Percentiles rank a stretch among this genome's conserved stretches.
phyloP scores from a whole-genome alignment of 2,888 invertebrate genomes.

The Marronus borbonicus region DNA sequence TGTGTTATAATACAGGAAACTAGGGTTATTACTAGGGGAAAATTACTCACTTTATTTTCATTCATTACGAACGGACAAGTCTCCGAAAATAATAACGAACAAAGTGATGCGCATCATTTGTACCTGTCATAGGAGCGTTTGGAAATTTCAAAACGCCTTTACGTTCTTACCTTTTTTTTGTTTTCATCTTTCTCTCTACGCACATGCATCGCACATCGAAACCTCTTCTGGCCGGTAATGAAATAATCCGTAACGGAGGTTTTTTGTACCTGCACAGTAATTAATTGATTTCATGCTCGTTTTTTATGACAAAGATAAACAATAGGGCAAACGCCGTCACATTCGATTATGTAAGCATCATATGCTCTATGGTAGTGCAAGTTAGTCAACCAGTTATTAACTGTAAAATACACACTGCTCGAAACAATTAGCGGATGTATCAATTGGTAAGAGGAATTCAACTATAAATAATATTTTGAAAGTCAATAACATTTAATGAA shows the following conservation, averaged over 20 bases:
- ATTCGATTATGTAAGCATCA: constrained; percentile 12
- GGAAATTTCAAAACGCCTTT: constrained; percentile 29
- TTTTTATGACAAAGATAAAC: constrained; percentile 25
- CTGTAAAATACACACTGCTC: no score
- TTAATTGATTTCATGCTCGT: constrained; percentile 37
- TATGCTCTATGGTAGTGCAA: not conserved
- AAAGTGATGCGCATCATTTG: constrained; percentile 47
- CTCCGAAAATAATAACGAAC: constrained; percentile 27
- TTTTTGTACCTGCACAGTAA: constrained; percentile 12
- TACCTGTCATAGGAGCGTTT: constrained; percentile 35
- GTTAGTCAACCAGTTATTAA: no score
- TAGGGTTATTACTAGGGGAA: constrained; percentile 35
- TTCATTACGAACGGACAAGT: constrained; percentile 11
- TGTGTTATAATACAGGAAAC: constrained; percentile 36
- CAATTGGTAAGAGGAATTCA: no score
- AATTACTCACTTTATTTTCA: constrained; percentile 44
- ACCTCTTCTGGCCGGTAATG: not conserved
- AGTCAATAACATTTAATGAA: no score
- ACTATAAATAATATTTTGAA: no score
- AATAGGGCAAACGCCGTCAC: constrained; percentile 12
- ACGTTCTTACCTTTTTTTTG: constrained; percentile 14
- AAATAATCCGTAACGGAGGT: constrained; percentile 32
- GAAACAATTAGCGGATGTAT: no score
- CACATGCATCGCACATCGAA: constrained; percentile 2
- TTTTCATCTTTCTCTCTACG: not conserved